phyloP scores from a whole-genome alignment of 2,113 vertebrate species.

The Erpornis zantholeuca region DNA sequence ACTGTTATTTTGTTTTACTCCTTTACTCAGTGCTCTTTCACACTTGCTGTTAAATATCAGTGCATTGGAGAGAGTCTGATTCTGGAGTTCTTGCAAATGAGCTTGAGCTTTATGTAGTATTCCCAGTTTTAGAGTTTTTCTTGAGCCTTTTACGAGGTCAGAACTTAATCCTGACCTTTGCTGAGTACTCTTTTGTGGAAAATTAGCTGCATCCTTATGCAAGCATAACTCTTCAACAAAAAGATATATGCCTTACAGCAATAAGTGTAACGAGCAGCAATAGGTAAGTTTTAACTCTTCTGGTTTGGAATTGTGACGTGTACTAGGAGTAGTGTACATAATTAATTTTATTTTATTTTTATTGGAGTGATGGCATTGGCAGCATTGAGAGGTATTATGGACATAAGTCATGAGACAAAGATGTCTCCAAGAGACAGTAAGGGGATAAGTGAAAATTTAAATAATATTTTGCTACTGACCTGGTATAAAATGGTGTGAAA shows the following conservation, averaged over 20 bases:
- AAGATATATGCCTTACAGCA: background rate
- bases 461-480: background rate
- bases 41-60: background rate
- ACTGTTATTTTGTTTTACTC: background rate
- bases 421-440: background rate
- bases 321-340: background rate
- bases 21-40: background rate
- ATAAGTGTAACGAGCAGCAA: background rate
- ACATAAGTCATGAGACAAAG: background rate
- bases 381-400: background rate
- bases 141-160: background rate
- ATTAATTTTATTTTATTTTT: background rate
- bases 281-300: background rate
- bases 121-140: background rate
- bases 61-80: background rate
- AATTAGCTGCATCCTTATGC: background rate
- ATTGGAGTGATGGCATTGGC: background rate
- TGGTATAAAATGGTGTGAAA: background rate
- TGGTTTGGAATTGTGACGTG: background rate
- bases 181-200: background rate
- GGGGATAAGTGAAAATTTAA: background rate
- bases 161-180: background rate
- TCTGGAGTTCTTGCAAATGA: background rate
- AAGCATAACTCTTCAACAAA: background rate
- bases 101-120: background rate